Conservation (phyloP, 2,113 vertebrate species). For the Blennius ocellaris region DNA sequence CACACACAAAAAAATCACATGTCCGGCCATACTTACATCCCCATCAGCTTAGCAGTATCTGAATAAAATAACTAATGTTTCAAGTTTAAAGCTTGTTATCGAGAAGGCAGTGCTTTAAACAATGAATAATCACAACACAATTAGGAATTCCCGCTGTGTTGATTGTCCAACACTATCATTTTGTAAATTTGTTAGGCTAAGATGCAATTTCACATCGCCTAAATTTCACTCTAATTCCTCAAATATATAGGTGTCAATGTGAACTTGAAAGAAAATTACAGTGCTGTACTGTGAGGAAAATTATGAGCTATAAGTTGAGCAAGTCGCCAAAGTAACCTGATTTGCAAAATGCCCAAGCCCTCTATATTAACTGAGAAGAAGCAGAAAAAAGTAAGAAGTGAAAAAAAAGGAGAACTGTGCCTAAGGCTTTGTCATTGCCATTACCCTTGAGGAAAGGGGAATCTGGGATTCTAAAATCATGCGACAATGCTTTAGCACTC, state of each 20-base stretch:
- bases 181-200: slow-evolving; percentile 4
- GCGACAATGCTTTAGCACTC: slow-evolving; percentile 47
- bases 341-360: slow-evolving; percentile 43
- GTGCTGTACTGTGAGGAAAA: neutral
- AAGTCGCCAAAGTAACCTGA: slow-evolving; percentile 26
- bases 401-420: slow-evolving; percentile 14
- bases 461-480: slow-evolving; percentile 45
- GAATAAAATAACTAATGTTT: neutral
- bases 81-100: neutral
- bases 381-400: slow-evolving; percentile 18
- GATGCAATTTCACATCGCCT: neutral
- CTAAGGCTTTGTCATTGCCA: slow-evolving; percentile 58
- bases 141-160: neutral
- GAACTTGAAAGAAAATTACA: slow-evolving; percentile 12
- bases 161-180: neutral
- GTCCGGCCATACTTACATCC: neutral
- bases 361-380: slow-evolving; percentile 35
- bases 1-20: neutral
- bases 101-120: no score
- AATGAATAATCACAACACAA: neutral
- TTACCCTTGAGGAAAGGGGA: slow-evolving; percentile 60
- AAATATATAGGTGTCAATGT: slow-evolving; percentile 8
- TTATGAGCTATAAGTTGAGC: slow-evolving; percentile 29
- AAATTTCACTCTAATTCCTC: neutral
- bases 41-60: neutral